These are phyloP conservation scores for Calameuta idolon DNA, from an alignment of 2,888 invertebrate species.

Conservation along the genomic window DNA sequence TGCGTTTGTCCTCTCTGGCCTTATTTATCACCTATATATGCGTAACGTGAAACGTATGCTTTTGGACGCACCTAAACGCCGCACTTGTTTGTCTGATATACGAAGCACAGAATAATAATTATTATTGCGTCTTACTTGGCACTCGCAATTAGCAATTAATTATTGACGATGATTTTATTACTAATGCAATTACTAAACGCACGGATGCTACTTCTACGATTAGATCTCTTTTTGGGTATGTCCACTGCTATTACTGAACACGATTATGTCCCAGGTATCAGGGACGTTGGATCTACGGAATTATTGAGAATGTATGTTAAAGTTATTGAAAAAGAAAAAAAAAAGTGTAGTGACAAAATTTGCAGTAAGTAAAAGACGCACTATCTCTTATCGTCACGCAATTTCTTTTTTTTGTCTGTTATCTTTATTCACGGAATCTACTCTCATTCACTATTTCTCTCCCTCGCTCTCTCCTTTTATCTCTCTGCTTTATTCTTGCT, in stretches of 20 bases:
- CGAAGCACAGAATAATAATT: neutral
- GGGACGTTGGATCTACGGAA: too few species aligned
- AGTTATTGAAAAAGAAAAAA: too few species aligned
- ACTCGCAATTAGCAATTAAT: neutral
- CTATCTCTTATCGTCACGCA: neutral
- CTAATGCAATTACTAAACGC: neutral
- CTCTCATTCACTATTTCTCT: neutral
- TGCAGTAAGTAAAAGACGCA: neutral
- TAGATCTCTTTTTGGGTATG: neutral
- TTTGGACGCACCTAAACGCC: neutral
- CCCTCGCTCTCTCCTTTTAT: neutral
- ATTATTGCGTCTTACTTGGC: neutral
- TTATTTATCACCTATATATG: neutral
- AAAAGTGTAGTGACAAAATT: neutral
- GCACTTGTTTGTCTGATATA: neutral
- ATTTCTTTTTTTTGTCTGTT: neutral
- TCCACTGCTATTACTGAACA: neutral
- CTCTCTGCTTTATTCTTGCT: neutral
- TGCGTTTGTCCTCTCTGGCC: neutral
- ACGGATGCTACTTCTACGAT: neutral
- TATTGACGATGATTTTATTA: neutral
- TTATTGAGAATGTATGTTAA: too few species aligned
- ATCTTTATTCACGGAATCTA: neutral
- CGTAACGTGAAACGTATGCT: neutral
- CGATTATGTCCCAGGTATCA: neutral